Percentiles rank a stretch among this genome's conserved stretches.
phyloP scores from a whole-genome alignment of 2,113 vertebrate species.

The Peromyscus maniculatus region DNA sequence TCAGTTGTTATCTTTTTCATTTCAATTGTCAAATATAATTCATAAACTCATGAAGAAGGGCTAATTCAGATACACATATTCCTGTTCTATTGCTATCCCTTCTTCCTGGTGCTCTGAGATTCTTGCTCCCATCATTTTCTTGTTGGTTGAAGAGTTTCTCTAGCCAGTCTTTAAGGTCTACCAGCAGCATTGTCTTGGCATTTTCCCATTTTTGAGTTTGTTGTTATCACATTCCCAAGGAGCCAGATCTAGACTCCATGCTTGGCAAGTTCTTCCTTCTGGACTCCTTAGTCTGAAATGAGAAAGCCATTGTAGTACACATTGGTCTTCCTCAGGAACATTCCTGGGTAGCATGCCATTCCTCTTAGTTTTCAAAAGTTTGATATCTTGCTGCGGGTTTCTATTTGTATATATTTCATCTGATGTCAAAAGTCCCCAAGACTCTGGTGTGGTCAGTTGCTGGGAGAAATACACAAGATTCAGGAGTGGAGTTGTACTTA shows the following conservation, averaged over 20 bases:
- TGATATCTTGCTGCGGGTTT: background rate
- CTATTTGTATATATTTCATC: background rate
- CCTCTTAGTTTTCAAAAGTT: background rate
- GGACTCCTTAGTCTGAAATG: background rate
- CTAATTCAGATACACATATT: background rate
- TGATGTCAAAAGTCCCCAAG: background rate
- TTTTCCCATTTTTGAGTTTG: background rate
- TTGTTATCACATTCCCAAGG: slow-evolving; percentile 7
- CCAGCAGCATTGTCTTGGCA: background rate
- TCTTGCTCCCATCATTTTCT: background rate
- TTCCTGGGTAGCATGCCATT: background rate
- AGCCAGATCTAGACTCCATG: background rate
- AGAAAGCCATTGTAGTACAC: background rate
- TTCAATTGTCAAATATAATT: slow-evolving; percentile 18
- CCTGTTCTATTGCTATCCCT: background rate
- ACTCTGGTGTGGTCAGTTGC: background rate
- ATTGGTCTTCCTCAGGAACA: background rate
- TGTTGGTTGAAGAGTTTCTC: slow-evolving; percentile 21
- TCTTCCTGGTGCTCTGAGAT: background rate
- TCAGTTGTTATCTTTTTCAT: background rate
- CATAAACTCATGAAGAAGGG: slow-evolving; percentile 14
- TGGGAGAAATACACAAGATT: background rate
- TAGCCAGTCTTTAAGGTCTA: background rate
- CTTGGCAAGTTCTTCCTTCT: background rate
- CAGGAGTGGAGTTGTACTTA: background rate